Evolutionary conservation across 2,113 vertebrate genomes (phyloP).

Genomic region (Cyprinus carpio): DNA sequence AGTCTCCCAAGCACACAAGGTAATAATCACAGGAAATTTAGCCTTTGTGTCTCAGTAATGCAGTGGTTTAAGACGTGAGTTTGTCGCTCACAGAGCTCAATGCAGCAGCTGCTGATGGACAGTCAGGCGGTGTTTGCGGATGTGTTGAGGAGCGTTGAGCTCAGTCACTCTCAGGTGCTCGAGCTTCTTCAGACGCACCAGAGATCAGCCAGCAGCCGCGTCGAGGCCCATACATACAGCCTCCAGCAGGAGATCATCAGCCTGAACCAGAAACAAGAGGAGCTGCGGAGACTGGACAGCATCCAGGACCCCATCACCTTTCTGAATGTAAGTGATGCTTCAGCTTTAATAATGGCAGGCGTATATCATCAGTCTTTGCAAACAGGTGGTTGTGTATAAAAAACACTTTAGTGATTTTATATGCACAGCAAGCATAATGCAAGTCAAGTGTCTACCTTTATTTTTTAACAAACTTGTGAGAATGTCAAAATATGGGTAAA

Average conservation of each 20-base stretch:
- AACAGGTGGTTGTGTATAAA: background rate
- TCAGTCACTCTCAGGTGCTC: constrained; percentile 60
- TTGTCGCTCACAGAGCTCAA: constrained; percentile 56
- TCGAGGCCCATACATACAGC: constrained; percentile 60
- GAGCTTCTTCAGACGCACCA: constrained; percentile 66
- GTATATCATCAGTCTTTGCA: background rate
- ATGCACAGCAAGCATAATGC: no score
- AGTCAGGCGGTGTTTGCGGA: constrained; percentile 63
- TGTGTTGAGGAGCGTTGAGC: constrained; percentile 57
- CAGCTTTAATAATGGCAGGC: background rate
- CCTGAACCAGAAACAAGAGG: constrained; percentile 64
- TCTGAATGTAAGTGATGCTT: constrained; percentile 64
- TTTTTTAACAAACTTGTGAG: no score
- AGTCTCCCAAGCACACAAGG: constrained; percentile 66
- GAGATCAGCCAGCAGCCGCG: constrained; percentile 52
- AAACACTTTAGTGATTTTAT: background rate
- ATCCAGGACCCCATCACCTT: constrained; percentile 70
- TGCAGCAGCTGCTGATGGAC: constrained; percentile 69
- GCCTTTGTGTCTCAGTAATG: background rate
- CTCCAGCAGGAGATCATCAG: constrained; percentile 70
- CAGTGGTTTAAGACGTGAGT: background rate
- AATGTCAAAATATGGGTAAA: no score
- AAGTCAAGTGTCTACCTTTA: no score
- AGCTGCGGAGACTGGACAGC: constrained; percentile 62
- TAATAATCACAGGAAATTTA: background rate